Conservation (phyloP, 2,797 vertebrate genomes). For the Spinus olivaceus region DNA sequence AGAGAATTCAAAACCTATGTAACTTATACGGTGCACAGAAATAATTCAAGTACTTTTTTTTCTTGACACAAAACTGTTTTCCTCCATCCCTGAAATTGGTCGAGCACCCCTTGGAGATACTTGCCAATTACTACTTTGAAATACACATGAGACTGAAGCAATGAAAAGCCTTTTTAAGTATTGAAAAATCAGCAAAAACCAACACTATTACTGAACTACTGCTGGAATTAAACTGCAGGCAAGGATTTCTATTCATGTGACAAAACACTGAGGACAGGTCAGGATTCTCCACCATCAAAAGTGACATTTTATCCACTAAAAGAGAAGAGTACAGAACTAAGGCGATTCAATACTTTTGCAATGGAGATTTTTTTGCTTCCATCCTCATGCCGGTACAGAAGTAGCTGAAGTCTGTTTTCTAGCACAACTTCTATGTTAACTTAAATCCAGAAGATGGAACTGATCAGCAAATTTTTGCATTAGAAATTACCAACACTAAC, state of each 20-base stretch:
- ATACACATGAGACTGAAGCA: neutral
- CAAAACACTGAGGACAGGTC: neutral
- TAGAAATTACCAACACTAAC: neutral
- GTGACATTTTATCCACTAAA: neutral
- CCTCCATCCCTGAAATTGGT: neutral
- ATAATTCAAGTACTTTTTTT: neutral
- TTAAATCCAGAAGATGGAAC: neutral
- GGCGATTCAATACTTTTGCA: neutral
- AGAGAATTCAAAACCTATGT: neutral
- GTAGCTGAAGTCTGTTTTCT: neutral
- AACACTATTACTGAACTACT: neutral
- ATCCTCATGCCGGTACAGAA: neutral
- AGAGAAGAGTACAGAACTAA: neutral
- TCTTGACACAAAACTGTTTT: neutral
- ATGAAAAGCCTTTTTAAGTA: neutral
- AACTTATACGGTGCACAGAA: neutral
- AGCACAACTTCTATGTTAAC: neutral
- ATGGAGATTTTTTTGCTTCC: neutral
- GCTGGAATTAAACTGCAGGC: neutral
- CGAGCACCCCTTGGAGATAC: neutral
- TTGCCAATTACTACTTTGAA: neutral
- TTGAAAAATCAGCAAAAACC: neutral
- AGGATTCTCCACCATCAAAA: neutral
- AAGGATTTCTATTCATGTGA: neutral
- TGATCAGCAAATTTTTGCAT: neutral